A percentile compares a stretch with the other conserved stretches of the same genome.
phyloP scores from a whole-genome alignment of 2,797 vertebrate genomes.

The Macropodus opercularis region DNA sequence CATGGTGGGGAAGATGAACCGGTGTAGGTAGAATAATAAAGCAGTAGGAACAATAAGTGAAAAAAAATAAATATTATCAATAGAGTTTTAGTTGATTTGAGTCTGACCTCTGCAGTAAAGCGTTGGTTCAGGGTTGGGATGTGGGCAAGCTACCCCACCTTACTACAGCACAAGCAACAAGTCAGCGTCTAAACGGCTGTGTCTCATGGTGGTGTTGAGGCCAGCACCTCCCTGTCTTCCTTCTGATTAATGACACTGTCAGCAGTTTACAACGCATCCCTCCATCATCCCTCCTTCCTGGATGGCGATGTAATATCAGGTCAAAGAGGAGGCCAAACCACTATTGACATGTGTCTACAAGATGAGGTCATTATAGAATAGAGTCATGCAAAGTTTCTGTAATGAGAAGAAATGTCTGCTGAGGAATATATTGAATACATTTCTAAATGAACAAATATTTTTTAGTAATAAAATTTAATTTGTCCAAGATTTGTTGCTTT shows the following conservation, averaged over 20 bases:
- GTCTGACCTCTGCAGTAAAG: constrained; percentile 41
- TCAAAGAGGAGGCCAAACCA: constrained; percentile 36
- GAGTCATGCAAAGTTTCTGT: not conserved
- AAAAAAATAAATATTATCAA: constrained; percentile 26
- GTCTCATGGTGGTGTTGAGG: constrained; percentile 33
- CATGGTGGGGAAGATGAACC: constrained; percentile 21
- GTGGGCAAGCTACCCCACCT: not conserved
- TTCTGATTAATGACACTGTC: constrained; percentile 64
- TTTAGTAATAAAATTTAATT: too few species aligned
- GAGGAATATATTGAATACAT: not conserved
- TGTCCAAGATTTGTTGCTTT: too few species aligned
- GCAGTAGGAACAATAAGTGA: constrained; percentile 41
- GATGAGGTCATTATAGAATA: constrained; percentile 16
- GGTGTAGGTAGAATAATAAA: constrained; percentile 39
- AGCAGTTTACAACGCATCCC: constrained; percentile 36
- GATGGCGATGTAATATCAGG: constrained; percentile 45
- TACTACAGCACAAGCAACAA: constrained; percentile 22
- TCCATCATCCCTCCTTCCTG: constrained; percentile 58
- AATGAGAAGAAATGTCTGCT: not conserved
- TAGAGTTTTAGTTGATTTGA: constrained; percentile 20
- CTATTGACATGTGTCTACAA: constrained; percentile 25
- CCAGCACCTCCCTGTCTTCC: constrained; percentile 40
- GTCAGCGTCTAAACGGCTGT: constrained; percentile 15
- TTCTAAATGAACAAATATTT: not conserved
- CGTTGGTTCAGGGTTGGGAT: not conserved